phyloP scores from a whole-genome alignment of 1,140 invertebrate species.

The Vanessa tameamea region DNA sequence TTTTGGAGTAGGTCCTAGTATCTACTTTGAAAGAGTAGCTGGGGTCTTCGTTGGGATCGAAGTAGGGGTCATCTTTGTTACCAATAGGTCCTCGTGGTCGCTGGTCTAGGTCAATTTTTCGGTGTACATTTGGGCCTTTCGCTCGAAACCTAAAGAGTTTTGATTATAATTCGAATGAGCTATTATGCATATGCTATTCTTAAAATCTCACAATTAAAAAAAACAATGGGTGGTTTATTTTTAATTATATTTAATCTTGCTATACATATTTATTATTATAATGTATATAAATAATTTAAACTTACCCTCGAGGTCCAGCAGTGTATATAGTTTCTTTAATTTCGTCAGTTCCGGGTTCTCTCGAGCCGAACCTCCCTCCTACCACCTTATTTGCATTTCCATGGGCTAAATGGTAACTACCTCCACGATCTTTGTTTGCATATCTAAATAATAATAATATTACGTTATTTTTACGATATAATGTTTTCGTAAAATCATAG shows the following conservation, averaged over 20 bases:
- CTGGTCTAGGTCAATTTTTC: constrained; percentile 86
- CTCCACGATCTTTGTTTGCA: constrained; percentile 83
- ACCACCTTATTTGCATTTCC: constrained; percentile 83
- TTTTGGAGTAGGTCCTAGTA: constrained; percentile 83
- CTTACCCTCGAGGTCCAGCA: constrained; percentile 86
- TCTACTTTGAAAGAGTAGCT: constrained; percentile 85
- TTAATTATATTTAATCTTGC: too few relatives aligned
- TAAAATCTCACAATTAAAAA: too few relatives aligned
- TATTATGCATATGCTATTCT: too few relatives aligned
- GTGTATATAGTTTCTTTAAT: constrained; percentile 86
- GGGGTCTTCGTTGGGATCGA: constrained; percentile 87
- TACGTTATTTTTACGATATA: not conserved
- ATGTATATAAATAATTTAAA: not conserved
- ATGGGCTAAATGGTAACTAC: constrained; percentile 83
- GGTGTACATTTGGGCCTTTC: constrained; percentile 84
- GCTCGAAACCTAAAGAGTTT: constrained; percentile 81
- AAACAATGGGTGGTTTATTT: too few relatives aligned
- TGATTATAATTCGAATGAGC: not conserved
- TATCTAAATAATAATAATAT: constrained; percentile 72
- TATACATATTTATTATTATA: too few relatives aligned
- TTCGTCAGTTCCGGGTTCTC: constrained; percentile 83
- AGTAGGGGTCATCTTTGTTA: constrained; percentile 84
- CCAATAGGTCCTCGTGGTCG: constrained; percentile 82
- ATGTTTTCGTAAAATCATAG: too few relatives aligned
- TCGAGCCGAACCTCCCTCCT: constrained; percentile 83